phyloP scores from a whole-genome alignment of 1,140 invertebrate species.

The Drosophila persimilis region DNA sequence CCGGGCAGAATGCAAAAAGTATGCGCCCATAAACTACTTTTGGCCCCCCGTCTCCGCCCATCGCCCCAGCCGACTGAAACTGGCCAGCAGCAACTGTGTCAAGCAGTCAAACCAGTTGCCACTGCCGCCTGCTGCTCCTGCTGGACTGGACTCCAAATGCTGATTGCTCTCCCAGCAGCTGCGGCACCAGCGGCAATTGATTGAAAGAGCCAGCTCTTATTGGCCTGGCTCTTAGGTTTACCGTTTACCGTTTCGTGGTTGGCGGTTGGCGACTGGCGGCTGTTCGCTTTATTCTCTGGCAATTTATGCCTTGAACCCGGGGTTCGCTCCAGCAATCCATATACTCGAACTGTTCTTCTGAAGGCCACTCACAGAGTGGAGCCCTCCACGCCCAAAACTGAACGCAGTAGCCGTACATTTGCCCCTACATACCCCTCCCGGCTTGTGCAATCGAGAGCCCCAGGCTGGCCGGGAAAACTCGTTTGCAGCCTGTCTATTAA shows the following conservation, averaged over 20 bases:
- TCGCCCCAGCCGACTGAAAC: slow-evolving; percentile 13
- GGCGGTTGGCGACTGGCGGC: slow-evolving; percentile 9
- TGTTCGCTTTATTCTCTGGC: slow-evolving; percentile 40
- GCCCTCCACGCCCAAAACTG: slow-evolving; percentile 39
- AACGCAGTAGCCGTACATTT: slow-evolving; percentile 18
- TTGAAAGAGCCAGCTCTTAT: slow-evolving; percentile 55
- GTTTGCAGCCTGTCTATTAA: slow-evolving; percentile 21
- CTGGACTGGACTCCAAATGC: slow-evolving; percentile 50
- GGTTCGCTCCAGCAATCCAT: background rate
- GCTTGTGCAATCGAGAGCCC: slow-evolving; percentile 16
- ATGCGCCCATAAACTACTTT: slow-evolving; percentile 68
- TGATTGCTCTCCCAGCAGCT: slow-evolving; percentile 71
- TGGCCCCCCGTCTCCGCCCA: slow-evolving; percentile 12
- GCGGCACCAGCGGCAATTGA: slow-evolving; percentile 62
- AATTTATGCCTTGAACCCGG: slow-evolving; percentile 51
- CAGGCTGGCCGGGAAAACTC: slow-evolving; percentile 7
- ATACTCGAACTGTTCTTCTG: too few species aligned
- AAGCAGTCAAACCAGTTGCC: slow-evolving; percentile 74
- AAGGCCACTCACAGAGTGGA: slow-evolving; percentile 4
- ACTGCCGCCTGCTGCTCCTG: slow-evolving; percentile 24
- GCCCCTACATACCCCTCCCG: slow-evolving; percentile 1
- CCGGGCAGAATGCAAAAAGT: slow-evolving; percentile 45
- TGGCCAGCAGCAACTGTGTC: slow-evolving; percentile 74
- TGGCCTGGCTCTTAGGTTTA: slow-evolving; percentile 27
- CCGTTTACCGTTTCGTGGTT: slow-evolving; percentile 36